Conservation (phyloP, 2,797 vertebrate species). For the Fundulus diaphanus region DNA sequence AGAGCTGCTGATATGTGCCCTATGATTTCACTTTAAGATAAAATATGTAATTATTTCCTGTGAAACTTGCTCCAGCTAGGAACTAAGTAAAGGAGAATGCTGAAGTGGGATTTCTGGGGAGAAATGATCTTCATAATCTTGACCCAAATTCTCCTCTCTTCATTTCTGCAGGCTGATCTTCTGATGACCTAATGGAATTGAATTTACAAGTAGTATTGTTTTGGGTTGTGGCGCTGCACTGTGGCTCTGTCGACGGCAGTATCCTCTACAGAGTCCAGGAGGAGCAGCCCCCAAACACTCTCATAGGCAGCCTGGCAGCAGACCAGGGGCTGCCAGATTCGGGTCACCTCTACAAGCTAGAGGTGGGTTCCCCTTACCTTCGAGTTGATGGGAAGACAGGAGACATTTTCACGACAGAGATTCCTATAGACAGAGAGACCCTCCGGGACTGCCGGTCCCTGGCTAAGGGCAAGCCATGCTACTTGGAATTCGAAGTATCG, state of each 20-base stretch:
- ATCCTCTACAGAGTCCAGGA: conserved; percentile 92
- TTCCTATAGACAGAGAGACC: conserved; percentile 94
- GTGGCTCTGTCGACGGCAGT: conserved; percentile 66
- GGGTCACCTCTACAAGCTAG: conserved; percentile 96
- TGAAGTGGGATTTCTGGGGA: conserved; percentile 5
- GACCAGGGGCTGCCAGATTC: conserved; percentile 95
- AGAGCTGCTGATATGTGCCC: conserved; percentile 22
- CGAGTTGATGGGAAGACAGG: conserved; percentile 97
- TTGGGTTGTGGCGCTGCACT: conserved; percentile 76
- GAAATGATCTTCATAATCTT: conserved; percentile 26
- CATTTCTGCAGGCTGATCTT: conserved; percentile 74
- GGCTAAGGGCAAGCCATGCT: conserved; percentile 88
- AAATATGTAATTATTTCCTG: conserved; percentile 24
- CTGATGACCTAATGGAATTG: conserved; percentile 80
- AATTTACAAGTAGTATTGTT: conserved; percentile 70
- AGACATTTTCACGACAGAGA: conserved; percentile 98
- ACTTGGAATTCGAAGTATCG: conserved; percentile 97
- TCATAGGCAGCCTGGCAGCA: conserved; percentile 94
- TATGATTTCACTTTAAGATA: conserved; percentile 33
- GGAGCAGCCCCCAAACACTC: conserved; percentile 95
- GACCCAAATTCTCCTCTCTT: conserved; percentile 42
- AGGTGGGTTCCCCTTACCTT: conserved; percentile 93
- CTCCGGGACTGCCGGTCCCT: conserved; percentile 91
- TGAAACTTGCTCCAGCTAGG: conserved; percentile 6
- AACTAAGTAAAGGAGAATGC: conserved; percentile 6